Evolutionary conservation across 2,888 invertebrate species (phyloP), one percentile per base, ranked within the genome.

Genomic region (Ceratothoa steindachneri): DNA sequence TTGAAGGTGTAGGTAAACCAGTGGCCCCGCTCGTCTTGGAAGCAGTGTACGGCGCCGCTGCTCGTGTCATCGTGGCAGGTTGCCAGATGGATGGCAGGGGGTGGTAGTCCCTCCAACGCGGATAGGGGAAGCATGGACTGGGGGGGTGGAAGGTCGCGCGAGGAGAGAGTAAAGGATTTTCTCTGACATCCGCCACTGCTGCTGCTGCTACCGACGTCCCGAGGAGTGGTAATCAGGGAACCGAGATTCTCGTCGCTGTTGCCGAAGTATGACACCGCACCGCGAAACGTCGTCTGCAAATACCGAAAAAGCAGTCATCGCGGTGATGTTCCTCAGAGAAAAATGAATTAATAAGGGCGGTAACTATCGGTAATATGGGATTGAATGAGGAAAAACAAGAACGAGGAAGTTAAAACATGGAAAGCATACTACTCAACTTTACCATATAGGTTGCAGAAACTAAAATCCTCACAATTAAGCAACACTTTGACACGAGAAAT

Each of bases 1-100:
- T 93, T 92, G 83, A 95, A 94, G 0, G 93, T 92, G 82, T 92
- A 92, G 0, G 93, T 91, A 85, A 92, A 88, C 92, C 93, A 93
- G 82, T 92, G 91, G 55, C 93, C 93, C 81, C 89, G 89, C 83
- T 93, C 93, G 82, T 94, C 93, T 84, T 91, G 89, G 82, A 93
- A 93, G 83, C 90, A 93, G 84, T 94, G 93, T 53, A 93, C 90
- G 0, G 93, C 91, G 12, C 93, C 93, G 81, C 93, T 92, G 2
- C 88, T 85, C 0, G 93, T 93, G 82, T 94, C 94, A 73, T 92
- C 90, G 82, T 93, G 92, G 29, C 90, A 91, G 28, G 89, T 89
- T 2, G 93, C 93, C 72, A 92, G 87, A 82, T 93, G 92, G 27
- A 87, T 88, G 22, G 84, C 85, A 53, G 84, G 83, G 24, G 83